These are phyloP conservation scores for Serinus canaria DNA, from an alignment of 2,113 vertebrate genomes.

Conservation along the genomic window DNA sequence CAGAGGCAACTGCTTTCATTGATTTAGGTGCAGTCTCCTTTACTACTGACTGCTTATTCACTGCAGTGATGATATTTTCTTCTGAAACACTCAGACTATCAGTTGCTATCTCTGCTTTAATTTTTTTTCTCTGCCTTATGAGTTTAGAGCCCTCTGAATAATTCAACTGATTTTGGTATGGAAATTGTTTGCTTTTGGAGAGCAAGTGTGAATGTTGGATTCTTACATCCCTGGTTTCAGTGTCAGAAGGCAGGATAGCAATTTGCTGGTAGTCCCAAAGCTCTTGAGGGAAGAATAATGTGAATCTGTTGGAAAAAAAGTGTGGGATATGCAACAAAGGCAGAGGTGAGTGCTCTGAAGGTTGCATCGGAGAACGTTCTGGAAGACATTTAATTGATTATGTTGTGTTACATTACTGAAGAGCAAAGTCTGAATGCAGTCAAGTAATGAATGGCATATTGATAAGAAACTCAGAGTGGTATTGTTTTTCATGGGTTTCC, in stretches of 20 bases:
- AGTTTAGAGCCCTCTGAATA: constrained; percentile 2
- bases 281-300: background rate
- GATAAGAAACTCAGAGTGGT: constrained; percentile 60
- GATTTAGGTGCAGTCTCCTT: background rate
- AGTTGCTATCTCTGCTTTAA: constrained; percentile 6
- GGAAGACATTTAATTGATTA: constrained; percentile 20
- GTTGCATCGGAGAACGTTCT: constrained; percentile 35
- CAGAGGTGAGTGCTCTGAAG: constrained; percentile 9
- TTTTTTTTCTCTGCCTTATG: background rate
- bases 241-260: constrained; percentile 16
- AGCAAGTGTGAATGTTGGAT: background rate
- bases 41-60: background rate
- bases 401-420: constrained; percentile 59
- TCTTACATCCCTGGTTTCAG: background rate
- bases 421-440: constrained; percentile 56
- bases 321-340: background rate
- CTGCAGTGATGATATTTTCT: background rate
- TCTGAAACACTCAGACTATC: background rate
- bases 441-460: constrained; percentile 52
- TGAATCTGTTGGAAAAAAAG: background rate
- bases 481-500: constrained; percentile 70
- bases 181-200: constrained; percentile 19
- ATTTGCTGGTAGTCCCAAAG: background rate
- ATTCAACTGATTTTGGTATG: constrained; percentile 5
- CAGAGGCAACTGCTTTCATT: background rate